Evolutionary conservation across 1,140 invertebrate species (phyloP).

Genomic region (Drosophila bocqueti): DNA sequence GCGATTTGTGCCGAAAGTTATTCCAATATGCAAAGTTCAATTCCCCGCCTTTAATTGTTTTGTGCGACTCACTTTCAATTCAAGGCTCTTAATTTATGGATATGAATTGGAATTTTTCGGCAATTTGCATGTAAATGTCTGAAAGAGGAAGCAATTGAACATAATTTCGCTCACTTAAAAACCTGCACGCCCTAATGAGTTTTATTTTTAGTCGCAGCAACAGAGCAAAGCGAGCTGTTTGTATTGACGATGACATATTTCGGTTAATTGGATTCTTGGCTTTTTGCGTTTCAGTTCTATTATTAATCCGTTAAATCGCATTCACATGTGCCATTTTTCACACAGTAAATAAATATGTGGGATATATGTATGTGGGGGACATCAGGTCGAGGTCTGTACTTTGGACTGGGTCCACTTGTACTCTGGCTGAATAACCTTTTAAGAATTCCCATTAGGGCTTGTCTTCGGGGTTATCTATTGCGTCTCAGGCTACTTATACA

Average conservation of each 20-base stretch:
- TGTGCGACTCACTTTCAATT: slow-evolving; percentile 66
- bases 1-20: slow-evolving; percentile 30
- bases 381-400: slow-evolving; percentile 27
- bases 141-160: slow-evolving; percentile 39
- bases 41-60: slow-evolving; percentile 63
- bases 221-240: not conserved
- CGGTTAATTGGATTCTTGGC: slow-evolving; percentile 34
- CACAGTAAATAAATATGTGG: slow-evolving; percentile 43
- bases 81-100: slow-evolving; percentile 50
- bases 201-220: slow-evolving; percentile 58
- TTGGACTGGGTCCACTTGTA: slow-evolving; percentile 21
- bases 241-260: slow-evolving; percentile 55
- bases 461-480: slow-evolving; percentile 11
- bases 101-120: slow-evolving; percentile 34
- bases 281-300: slow-evolving; percentile 57
- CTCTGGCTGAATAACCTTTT: slow-evolving; percentile 4
- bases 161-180: slow-evolving; percentile 54
- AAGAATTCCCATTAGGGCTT: slow-evolving; percentile 2
- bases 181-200: slow-evolving; percentile 54
- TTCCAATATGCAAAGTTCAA: slow-evolving; percentile 37
- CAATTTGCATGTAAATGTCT: slow-evolving; percentile 48
- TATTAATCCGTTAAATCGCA: slow-evolving; percentile 70
- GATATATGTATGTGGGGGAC: slow-evolving; percentile 16
- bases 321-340: slow-evolving; percentile 70
- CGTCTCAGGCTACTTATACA: not conserved